These are phyloP conservation scores for Coelopa pilipes DNA, from an alignment of 2,888 invertebrate species.

Conservation along the genomic window DNA sequence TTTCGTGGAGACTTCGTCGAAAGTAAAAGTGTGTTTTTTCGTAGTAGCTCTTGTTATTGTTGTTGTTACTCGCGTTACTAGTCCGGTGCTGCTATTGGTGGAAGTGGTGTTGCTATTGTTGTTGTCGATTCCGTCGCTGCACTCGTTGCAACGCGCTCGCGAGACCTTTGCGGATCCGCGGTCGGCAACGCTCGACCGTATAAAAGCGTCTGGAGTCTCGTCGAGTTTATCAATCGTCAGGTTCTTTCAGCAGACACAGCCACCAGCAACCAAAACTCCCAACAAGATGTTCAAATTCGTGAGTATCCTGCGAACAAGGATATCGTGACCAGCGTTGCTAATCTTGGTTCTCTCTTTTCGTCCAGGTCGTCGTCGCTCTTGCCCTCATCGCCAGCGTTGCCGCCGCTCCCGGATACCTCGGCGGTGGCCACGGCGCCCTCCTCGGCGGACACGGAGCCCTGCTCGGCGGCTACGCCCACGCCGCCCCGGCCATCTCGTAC, in stretches of 20 bases:
- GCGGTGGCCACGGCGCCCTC: conserved; percentile 44
- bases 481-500: conserved; percentile 22
- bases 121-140: background rate
- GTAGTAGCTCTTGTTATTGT: background rate
- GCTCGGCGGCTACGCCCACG: conserved; percentile 35
- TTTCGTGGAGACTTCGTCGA: conserved; percentile 31
- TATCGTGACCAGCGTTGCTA: too few species aligned
- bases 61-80: background rate
- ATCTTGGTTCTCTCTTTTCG: conserved; percentile 42
- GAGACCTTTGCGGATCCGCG: too few species aligned
- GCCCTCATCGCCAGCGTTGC: conserved; percentile 58
- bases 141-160: background rate
- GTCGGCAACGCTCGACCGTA: conserved; percentile 14
- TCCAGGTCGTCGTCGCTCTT: conserved; percentile 55
- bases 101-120: background rate
- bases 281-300: conserved; percentile 59
- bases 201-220: conserved; percentile 39
- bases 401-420: conserved; percentile 63
- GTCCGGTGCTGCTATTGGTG: background rate
- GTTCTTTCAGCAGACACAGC: conserved; percentile 48
- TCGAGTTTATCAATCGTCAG: conserved; percentile 40
- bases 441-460: conserved; percentile 40
- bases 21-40: conserved; percentile 33
- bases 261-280: conserved; percentile 34
- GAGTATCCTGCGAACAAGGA: conserved; percentile 45